A percentile compares a stretch with the other conserved stretches of the same genome.
phyloP scores from a whole-genome alignment of 2,888 invertebrate species.

The Parascotia fuliginaria region DNA sequence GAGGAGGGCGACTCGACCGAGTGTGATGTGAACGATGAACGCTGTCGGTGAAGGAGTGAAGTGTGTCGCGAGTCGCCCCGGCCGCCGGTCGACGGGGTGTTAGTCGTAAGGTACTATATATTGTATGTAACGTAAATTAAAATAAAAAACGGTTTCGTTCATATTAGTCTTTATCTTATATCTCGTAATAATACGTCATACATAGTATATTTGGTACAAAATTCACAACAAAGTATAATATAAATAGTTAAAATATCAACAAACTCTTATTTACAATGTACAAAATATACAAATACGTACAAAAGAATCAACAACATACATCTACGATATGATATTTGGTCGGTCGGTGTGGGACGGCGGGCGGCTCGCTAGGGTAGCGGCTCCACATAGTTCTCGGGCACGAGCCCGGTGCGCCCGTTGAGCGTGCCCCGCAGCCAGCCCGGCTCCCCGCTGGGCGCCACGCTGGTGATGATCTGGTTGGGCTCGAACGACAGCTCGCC shows the following conservation, averaged over 20 bases:
- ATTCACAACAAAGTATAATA: slow-evolving; percentile 82
- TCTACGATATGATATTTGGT: slow-evolving; percentile 52
- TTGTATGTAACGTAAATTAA: neutral
- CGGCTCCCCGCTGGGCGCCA: slow-evolving; percentile 96
- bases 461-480: slow-evolving; percentile 98
- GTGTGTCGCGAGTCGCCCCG: too few species aligned
- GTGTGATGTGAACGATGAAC: too few species aligned
- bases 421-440: slow-evolving; percentile 99
- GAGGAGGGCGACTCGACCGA: too few species aligned
- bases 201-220: slow-evolving; percentile 82
- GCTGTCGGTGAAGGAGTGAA: too few species aligned
- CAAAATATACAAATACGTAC: slow-evolving; percentile 78
- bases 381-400: slow-evolving; percentile 99
- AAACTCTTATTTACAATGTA: slow-evolving; percentile 82
- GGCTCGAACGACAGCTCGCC: slow-evolving; percentile 99
- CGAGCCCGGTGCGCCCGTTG: slow-evolving; percentile 95
- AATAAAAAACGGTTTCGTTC: slow-evolving; percentile 35
- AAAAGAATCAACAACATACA: slow-evolving; percentile 73
- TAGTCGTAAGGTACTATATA: neutral
- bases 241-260: slow-evolving; percentile 84
- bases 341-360: neutral
- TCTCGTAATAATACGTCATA: slow-evolving; percentile 47
- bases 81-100: too few species aligned
- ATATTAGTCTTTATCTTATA: slow-evolving; percentile 47
- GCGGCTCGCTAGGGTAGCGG: slow-evolving; percentile 87